These are phyloP conservation scores for Arvicanthis niloticus DNA, from an alignment of 2,113 vertebrate genomes.

Conservation along the genomic window DNA sequence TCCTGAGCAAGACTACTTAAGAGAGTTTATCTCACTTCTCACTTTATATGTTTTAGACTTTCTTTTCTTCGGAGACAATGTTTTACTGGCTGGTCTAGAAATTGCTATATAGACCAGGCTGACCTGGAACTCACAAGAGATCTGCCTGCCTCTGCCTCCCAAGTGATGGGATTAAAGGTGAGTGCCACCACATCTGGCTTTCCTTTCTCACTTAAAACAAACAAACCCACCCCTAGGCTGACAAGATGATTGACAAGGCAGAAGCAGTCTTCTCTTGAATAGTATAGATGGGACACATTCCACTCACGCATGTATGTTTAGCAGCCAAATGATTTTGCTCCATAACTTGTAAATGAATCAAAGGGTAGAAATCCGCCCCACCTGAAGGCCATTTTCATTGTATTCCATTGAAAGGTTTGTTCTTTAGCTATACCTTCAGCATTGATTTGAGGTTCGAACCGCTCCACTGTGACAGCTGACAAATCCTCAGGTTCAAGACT, in stretches of 20 bases:
- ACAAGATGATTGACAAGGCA: neutral
- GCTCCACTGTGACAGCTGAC: constrained; percentile 91
- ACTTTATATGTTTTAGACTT: neutral
- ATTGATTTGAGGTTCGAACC: constrained; percentile 95
- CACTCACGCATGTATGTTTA: neutral
- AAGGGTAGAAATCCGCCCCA: neutral
- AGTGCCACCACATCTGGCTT: neutral
- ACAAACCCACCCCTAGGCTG: neutral
- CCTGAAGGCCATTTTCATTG: neutral
- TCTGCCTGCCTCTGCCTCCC: neutral
- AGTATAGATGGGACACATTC: neutral
- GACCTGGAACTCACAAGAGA: neutral
- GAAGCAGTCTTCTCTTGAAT: neutral
- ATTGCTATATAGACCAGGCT: neutral
- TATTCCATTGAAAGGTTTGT: constrained; percentile 9
- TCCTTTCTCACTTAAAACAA: neutral
- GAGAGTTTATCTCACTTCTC: neutral
- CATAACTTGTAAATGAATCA: neutral
- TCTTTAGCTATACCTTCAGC: constrained; percentile 89
- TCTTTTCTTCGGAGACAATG: neutral
- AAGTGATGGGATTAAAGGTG: neutral
- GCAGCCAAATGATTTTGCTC: neutral
- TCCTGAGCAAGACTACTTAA: neutral
- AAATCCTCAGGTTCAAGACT: constrained; percentile 90
- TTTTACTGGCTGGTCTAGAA: neutral